Base-by-base conservation (phyloP, 2,888 invertebrate genomes). In the Ceraclea dissimilis region DNA sequence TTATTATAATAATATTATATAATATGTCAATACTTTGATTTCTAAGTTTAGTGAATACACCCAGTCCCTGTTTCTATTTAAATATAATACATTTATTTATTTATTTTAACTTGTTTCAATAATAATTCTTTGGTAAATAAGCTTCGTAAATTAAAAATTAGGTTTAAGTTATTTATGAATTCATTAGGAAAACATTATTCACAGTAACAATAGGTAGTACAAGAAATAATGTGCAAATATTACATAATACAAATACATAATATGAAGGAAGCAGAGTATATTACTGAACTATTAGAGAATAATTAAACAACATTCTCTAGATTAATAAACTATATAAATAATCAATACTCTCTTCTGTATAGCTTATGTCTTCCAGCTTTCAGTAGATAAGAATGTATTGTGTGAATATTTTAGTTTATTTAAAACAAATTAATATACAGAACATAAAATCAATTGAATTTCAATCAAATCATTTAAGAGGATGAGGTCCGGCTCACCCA, bases 401-500 rank as follows among this genome's bases (percentile, higher is more conserved):
- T n/a, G n/a, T n/a, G n/a, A n/a, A n/a, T n/a, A n/a, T n/a, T n/a
- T n/a, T n/a, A n/a, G n/a, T n/a, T n/a, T n/a, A n/a, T n/a, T n/a
- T n/a, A n/a, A n/a, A 26, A 26, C 10, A 6, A 26, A 26, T 26
- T 26, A 26, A 18, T 19, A 6, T 19, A 19, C 20, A 19, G 11
- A 2, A 17, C 5, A 19, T 47, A 47, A 19, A 47, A 16, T 19
- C 20, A 10, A n/a, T 47, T 16, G 39, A 39, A 19, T 18, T 19
- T 46, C 18, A 2, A 46, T 46, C 58, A 60, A 60, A 58, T 57
- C 60, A 59, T 60, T 58, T 62, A 31, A 44, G 49, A 58, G 62
- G n/a, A 62, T 62, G 62, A 62, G 62, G 48, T 56, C 62, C 62
- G 21, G 62, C 62, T 60, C 62, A 62, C 57, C 62, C 48, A 58